Conservation (phyloP, 2,888 invertebrate species). For the Micoletzkya japonica region DNA sequence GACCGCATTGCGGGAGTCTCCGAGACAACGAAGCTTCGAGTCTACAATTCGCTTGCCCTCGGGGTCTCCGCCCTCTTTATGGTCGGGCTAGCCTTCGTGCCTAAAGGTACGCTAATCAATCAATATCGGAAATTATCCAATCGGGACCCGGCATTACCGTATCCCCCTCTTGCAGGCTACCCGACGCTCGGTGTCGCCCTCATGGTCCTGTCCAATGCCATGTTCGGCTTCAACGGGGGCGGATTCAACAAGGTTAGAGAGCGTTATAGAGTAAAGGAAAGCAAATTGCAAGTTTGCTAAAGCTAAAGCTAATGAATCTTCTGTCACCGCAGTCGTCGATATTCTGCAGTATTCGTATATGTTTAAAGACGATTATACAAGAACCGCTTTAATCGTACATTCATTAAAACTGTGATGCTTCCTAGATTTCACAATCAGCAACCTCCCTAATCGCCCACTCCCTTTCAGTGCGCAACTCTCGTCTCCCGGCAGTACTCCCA, state of each 20-base stretch:
- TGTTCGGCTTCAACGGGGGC: slow-evolving; percentile 62
- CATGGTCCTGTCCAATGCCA: slow-evolving; percentile 57
- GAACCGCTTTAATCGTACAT: too few species aligned
- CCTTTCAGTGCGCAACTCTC: slow-evolving; percentile 48
- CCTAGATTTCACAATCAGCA: not conserved
- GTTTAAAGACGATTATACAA: too few species aligned
- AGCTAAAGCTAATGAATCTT: too few species aligned
- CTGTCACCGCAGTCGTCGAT: too few species aligned
- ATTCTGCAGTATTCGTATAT: too few species aligned
- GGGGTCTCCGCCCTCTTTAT: slow-evolving; percentile 57
- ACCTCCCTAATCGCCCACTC: slow-evolving; percentile 30
- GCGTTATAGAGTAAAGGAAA: too few species aligned
- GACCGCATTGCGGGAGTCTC: slow-evolving; percentile 50
- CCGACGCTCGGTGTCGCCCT: slow-evolving; percentile 44
- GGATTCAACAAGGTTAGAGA: slow-evolving; percentile 61
- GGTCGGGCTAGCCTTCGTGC: slow-evolving; percentile 51
- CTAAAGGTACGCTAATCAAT: slow-evolving; percentile 27
- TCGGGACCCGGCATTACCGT: not conserved
- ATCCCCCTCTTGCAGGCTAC: slow-evolving; percentile 34
- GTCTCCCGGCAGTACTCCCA: slow-evolving; percentile 60
- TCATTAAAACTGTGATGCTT: not conserved
- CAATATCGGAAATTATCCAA: not conserved
- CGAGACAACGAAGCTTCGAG: slow-evolving; percentile 55
- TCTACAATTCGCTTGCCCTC: slow-evolving; percentile 58
- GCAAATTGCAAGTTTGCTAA: too few species aligned